These are phyloP conservation scores for Ichneumoninae sp. DNA, from an alignment of 2,888 invertebrate species.

Conservation along the genomic window DNA sequence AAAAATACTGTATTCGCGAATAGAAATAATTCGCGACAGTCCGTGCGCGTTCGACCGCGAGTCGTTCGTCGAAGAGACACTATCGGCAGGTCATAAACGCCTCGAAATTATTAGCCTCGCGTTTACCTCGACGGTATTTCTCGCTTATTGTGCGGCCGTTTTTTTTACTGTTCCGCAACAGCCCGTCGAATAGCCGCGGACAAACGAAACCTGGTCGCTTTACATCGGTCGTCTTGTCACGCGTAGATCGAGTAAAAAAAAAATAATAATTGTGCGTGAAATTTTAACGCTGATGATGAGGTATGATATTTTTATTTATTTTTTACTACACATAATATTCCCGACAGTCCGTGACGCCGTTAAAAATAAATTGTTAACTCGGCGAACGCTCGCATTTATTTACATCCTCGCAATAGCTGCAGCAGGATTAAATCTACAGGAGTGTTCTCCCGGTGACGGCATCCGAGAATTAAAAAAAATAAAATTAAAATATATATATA, in stretches of 20 bases:
- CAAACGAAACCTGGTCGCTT: background rate
- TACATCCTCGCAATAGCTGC: constrained; percentile 7
- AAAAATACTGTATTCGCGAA: constrained; percentile 15
- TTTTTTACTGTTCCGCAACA: constrained; percentile 7
- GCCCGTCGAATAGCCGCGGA: background rate
- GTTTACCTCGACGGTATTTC: constrained; percentile 20
- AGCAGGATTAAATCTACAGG: constrained; percentile 26
- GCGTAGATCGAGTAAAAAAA: background rate
- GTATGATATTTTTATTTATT: background rate
- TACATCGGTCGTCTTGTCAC: background rate
- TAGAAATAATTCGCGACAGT: constrained; percentile 1
- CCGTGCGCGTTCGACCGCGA: background rate
- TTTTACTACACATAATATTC: background rate
- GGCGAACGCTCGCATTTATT: background rate
- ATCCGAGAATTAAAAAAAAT: constrained; percentile 28
- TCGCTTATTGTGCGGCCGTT: constrained; percentile 17
- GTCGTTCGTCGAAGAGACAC: constrained; percentile 44
- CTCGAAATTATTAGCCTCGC: constrained; percentile 38
- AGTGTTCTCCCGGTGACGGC: constrained; percentile 21
- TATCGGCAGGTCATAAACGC: constrained; percentile 50
- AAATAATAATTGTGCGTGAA: background rate
- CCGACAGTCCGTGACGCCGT: background rate
- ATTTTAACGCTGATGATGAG: background rate
- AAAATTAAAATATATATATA: background rate
- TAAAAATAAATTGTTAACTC: constrained; percentile 1